phyloP scores from a whole-genome alignment of 2,888 invertebrate genomes.

The Andrena hattorfiana region DNA sequence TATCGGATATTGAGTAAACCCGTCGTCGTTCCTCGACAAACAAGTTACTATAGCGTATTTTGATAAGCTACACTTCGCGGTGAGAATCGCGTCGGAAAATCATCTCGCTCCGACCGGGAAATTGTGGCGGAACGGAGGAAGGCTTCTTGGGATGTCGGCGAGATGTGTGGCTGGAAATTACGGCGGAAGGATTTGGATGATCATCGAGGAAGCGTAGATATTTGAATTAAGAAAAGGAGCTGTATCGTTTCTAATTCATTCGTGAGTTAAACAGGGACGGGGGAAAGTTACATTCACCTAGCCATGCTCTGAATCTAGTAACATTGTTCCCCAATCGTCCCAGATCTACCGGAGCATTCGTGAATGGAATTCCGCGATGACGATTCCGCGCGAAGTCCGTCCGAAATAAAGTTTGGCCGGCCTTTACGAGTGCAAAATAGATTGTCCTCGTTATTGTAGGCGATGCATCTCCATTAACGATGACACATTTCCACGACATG shows the following conservation, averaged over 20 bases:
- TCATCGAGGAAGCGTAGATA: background rate
- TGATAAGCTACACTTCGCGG: conserved; percentile 19
- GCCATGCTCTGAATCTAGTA: background rate
- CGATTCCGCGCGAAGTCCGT: conserved; percentile 48
- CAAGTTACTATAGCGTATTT: conserved; percentile 8
- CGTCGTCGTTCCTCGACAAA: background rate
- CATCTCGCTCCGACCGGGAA: background rate
- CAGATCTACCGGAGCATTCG: background rate
- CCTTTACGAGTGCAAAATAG: conserved; percentile 67
- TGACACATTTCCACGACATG: conserved; percentile 69
- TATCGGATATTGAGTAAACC: conserved; percentile 27
- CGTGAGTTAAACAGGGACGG: background rate
- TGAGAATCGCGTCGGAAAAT: background rate
- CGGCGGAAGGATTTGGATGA: background rate
- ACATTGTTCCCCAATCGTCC: background rate
- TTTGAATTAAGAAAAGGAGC: background rate
- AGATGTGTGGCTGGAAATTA: background rate
- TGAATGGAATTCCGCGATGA: conserved; percentile 13
- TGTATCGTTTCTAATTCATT: background rate
- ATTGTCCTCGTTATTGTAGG: conserved; percentile 75
- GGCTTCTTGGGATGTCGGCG: background rate
- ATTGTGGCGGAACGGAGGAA: background rate
- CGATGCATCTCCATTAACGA: conserved; percentile 77
- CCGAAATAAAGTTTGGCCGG: conserved; percentile 61
- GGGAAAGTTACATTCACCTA: no score